A percentile compares a stretch with the other conserved stretches of the same genome.
Conservation (phyloP, 2,888 invertebrate species). For the Augochlorella aurata region DNA sequence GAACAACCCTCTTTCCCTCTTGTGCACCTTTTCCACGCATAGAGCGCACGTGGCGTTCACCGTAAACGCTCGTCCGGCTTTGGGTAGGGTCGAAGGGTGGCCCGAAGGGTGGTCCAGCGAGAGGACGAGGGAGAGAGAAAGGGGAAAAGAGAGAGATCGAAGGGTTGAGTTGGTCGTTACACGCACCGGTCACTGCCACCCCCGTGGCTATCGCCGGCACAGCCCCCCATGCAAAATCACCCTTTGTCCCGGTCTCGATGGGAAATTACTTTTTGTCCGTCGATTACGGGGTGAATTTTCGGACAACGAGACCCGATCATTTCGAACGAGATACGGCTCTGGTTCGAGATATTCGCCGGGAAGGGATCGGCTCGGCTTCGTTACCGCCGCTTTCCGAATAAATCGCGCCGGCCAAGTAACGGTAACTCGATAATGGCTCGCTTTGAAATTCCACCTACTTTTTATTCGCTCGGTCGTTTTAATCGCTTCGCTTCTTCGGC, state of each 20-base stretch:
- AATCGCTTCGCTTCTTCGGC: not conserved
- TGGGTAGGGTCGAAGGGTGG: conserved; percentile 40
- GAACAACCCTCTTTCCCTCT: conserved; percentile 42
- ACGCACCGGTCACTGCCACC: conserved; percentile 80
- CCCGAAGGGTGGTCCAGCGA: conserved; percentile 54
- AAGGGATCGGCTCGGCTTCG: conserved; percentile 47
- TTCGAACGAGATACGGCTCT: conserved; percentile 71
- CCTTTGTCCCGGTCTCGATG: conserved; percentile 80
- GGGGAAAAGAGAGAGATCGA: conserved; percentile 10
- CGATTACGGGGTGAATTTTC: conserved; percentile 80
- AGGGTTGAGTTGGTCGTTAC: conserved; percentile 74
- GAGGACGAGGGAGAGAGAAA: conserved; percentile 44
- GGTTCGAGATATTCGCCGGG: conserved; percentile 55
- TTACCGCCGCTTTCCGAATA: conserved; percentile 36
- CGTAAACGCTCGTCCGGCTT: conserved; percentile 64
- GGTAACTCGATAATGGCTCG: conserved; percentile 48
- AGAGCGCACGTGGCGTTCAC: conserved; percentile 74
- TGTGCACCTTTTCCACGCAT: conserved; percentile 64
- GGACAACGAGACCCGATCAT: conserved; percentile 76
- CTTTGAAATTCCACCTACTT: conserved; percentile 17
- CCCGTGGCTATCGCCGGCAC: conserved; percentile 71
- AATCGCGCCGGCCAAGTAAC: conserved; percentile 48
- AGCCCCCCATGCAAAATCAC: conserved; percentile 78
- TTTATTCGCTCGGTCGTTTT: not conserved
- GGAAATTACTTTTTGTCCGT: conserved; percentile 81